phyloP scores from a whole-genome alignment of 2,888 invertebrate genomes.

The Xylophagus ater region DNA sequence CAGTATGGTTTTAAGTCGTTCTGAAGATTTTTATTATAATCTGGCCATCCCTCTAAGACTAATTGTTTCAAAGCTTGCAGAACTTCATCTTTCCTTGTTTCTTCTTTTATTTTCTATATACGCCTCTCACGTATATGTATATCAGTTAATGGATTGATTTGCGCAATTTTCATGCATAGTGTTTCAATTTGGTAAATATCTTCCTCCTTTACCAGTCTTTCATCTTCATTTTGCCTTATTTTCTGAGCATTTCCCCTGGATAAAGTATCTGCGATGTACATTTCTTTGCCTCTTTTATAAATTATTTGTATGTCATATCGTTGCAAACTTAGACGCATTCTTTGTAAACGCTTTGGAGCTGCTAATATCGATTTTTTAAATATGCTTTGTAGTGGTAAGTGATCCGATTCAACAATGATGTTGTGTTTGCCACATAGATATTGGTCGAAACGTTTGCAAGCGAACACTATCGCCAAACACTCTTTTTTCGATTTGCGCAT shows the following conservation, averaged over 20 bases:
- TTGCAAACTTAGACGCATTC: conserved; percentile 19
- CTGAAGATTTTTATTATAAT: too few species aligned
- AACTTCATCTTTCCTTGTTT: too few species aligned
- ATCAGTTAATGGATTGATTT: conserved; percentile 4
- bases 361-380: conserved; percentile 17
- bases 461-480: conserved; percentile 15
- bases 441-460: conserved; percentile 17
- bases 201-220: too few species aligned
- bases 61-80: too few species aligned
- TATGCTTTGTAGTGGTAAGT: conserved; percentile 21
- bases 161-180: neutral
- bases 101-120: conserved; percentile 4
- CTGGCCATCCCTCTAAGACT: too few species aligned
- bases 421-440: conserved; percentile 16
- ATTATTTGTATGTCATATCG: conserved; percentile 18
- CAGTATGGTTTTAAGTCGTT: conserved; percentile 1
- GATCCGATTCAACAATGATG: conserved; percentile 21
- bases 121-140: neutral
- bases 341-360: conserved; percentile 17
- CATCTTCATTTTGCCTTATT: too few species aligned
- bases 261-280: conserved; percentile 19
- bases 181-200: too few species aligned
- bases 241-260: too few species aligned
- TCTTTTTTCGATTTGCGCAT: conserved; percentile 9
- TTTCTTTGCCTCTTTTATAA: too few species aligned